A percentile compares a stretch with the other conserved stretches of the same genome.
Conservation (phyloP, 2,888 invertebrate species). For the Pollenia griseotomentosa region DNA sequence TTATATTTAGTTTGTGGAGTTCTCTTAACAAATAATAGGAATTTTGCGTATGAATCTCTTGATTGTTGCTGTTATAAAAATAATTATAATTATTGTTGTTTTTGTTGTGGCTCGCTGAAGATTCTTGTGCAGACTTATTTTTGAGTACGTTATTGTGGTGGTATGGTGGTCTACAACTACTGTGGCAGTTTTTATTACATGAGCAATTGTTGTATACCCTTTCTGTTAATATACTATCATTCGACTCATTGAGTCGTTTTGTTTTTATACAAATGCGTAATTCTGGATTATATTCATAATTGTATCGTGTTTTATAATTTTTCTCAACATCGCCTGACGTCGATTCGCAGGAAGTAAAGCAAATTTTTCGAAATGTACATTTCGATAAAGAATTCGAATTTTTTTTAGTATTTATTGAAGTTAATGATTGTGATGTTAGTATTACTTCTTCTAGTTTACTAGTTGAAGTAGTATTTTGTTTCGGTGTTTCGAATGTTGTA, state of each 20-base stretch:
- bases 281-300: constrained; percentile 51
- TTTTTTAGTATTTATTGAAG: constrained; percentile 42
- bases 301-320: background rate
- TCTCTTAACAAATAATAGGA: constrained; percentile 70
- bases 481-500: background rate
- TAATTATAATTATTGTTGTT: constrained; percentile 20
- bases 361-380: constrained; percentile 10
- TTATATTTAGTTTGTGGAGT: constrained; percentile 24
- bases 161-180: constrained; percentile 50
- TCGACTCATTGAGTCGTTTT: constrained; percentile 35
- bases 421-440: constrained; percentile 55
- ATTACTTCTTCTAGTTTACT: constrained; percentile 65
- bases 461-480: background rate
- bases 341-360: constrained; percentile 33
- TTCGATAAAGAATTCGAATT: constrained; percentile 42
- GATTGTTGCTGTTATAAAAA: constrained; percentile 24
- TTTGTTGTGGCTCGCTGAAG: constrained; percentile 40
- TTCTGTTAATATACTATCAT: constrained; percentile 7
- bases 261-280: constrained; percentile 54
- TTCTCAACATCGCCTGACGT: background rate
- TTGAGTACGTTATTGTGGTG: constrained; percentile 61
- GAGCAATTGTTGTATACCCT: constrained; percentile 59
- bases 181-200: constrained; percentile 65
- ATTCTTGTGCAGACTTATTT: constrained; percentile 56
- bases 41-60: constrained; percentile 67